A percentile compares a stretch with the other conserved stretches of the same genome.
Evolutionary conservation across 2,888 invertebrate genomes (phyloP).

Genomic region (Cephus nigrinus): DNA sequence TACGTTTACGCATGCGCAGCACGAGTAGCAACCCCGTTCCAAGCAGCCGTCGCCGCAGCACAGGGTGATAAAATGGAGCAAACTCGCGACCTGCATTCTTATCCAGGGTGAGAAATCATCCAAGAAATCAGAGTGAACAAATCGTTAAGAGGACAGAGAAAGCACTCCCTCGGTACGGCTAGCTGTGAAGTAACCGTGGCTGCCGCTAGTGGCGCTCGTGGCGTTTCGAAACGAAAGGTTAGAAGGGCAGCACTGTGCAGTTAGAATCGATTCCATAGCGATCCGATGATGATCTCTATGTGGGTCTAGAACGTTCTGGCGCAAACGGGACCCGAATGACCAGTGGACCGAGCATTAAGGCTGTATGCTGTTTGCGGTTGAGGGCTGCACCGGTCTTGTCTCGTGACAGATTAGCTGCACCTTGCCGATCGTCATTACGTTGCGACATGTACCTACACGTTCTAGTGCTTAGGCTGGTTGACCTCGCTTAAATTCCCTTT

Average conservation of each 20-base stretch:
- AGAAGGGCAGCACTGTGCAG: neutral
- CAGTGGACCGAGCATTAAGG: constrained; percentile 4
- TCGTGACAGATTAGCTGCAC: neutral
- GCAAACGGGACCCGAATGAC: constrained; percentile 3
- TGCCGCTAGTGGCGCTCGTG: neutral
- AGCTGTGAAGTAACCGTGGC: neutral
- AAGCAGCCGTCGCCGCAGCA: neutral
- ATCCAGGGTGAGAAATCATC: neutral
- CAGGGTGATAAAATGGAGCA: neutral
- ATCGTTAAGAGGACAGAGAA: neutral
- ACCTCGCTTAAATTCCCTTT: neutral
- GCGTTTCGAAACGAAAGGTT: neutral
- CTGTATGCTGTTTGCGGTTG: neutral
- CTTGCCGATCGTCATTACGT: neutral
- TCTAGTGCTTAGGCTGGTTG: neutral
- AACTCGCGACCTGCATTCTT: neutral
- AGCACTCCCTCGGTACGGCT: neutral
- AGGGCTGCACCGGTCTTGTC: neutral
- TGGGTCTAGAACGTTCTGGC: neutral
- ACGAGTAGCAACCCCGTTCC: neutral
- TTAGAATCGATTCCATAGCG: neutral
- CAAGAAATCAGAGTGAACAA: neutral
- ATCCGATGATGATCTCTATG: neutral
- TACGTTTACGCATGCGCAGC: neutral
- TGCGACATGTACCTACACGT: neutral